Evolutionary conservation across 2,113 vertebrate species (phyloP), one percentile per base, ranked within the genome.

Genomic region (Nothocercus julius): DNA sequence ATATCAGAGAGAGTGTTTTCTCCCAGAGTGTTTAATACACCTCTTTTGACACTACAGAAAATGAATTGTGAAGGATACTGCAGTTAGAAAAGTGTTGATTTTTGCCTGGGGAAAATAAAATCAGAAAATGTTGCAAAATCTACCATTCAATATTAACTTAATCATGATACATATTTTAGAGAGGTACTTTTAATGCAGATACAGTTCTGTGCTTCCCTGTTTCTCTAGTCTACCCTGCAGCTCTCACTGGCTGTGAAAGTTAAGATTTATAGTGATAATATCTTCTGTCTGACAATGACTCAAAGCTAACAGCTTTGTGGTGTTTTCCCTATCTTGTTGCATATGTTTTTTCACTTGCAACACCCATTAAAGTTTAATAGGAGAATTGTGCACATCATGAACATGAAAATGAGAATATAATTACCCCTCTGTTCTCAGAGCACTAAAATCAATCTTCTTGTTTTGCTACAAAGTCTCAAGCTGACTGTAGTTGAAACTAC

Each of bases 391-490:
- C 62, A 92, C 90, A 96, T 95, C 92, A 90, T 92, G 92, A 93
- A 94, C 85, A 93, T 2, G 16, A 96, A 95, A 94, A 97, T 94
- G 92, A 94, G 95, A 93, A 93, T 94, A 96, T 95, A 96, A 96
- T 95, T 95, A 93, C 92, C 96, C 73, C 85, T 94, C 80, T 94
- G 90, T 88, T 96, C 87, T 96, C 92, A 92, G 77, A 94, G 88
- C 92, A 82, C 87, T 90, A 92, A 90, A 92, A 96, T 95, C 73
- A 94, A 96, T 97, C 94, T 91, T 92, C 45, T 84, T 74, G 64
- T 85, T 95, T 90, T 93, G 34, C 94, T 95, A 61, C 80, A 79
- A 88, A 86, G 44, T 75, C 77, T 92, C 85, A 66, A 66, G 20
- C 62, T 95, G 83, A 38, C 21, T 92, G 49, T 49, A 49, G 20